A percentile compares a stretch with the other conserved stretches of the same genome.
phyloP scores from a whole-genome alignment of 2,797 vertebrate genomes.

The Pseudochirops corinnae region DNA sequence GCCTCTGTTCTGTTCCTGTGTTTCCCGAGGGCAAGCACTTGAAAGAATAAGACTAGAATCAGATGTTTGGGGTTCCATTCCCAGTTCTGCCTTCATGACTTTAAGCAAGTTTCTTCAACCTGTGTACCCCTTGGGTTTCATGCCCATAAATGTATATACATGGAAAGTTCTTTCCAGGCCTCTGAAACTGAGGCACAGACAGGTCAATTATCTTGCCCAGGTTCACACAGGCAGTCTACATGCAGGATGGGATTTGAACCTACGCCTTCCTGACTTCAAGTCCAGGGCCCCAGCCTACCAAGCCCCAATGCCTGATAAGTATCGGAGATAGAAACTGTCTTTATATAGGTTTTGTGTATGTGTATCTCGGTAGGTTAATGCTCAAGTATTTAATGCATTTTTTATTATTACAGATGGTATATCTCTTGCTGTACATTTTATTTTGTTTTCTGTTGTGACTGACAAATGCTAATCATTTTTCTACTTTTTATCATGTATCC shows the following conservation, averaged over 20 bases:
- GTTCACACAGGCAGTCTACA: background rate
- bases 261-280: background rate
- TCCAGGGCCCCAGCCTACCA: background rate
- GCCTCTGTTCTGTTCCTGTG: background rate
- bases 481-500: background rate
- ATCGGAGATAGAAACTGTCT: background rate
- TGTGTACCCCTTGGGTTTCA: background rate
- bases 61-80: background rate
- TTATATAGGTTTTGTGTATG: background rate
- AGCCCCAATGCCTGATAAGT: background rate
- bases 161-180: background rate
- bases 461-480: background rate
- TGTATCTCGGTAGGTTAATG: background rate
- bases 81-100: background rate
- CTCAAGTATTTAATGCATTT: background rate
- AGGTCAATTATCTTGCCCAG: background rate
- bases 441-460: background rate
- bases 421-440: background rate
- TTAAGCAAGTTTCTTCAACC: background rate
- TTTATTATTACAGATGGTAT: background rate
- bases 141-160: background rate
- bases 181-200: background rate
- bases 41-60: background rate
- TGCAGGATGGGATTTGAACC: background rate
- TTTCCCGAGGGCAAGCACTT: background rate